Base-by-base conservation (phyloP, 2,113 vertebrate genomes). In the Nycticorax nycticorax region DNA sequence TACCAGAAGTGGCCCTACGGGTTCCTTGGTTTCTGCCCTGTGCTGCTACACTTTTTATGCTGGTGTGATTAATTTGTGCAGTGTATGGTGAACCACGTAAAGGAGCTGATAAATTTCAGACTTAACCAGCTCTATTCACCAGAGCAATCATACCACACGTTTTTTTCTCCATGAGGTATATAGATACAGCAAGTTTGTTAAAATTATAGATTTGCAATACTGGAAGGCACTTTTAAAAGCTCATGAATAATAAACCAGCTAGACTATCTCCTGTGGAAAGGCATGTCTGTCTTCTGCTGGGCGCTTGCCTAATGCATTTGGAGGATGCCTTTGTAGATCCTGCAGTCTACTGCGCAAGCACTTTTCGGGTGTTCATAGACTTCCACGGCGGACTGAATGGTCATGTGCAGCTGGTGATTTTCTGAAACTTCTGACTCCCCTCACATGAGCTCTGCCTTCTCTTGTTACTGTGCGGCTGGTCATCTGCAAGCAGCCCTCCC, bases 81-180 rank as follows among this genome's bases (percentile, higher is more conserved):
- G 10, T 17, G 14, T 32, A 15, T 14, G 13, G 22, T 47, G 17
- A 87, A 35, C 16, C 28, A 30, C 20, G 10, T 30, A 67, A 62
- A 22, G 52, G 28, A 85, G 24, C 41, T 75, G 64, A 56, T 33
- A 64, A 37, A 72, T 56, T 50, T 77, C 55, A 77, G 27, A 60
- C 30, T 43, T 47, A 53, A 48, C 10, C 33, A 47, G 64, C 56
- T 72, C 28, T 74, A 32, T 57, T 76, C 62, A 20, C 14, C 32
- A 50, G n/a, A 53, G 37, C 16, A 39, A 30, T 69, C 28, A 23
- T 16, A 48, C 45, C 10, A 35, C 11, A 16, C 0, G 0, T 53
- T 67, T 90, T 90, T 92, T 88, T 47, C 37, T 68, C 62, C 1
- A 5, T 24, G 43, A 72, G 26, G 30, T n/a, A 41, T 37, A 59